Evolutionary conservation across 2,888 invertebrate genomes (phyloP), one percentile per base, ranked within the genome.

Genomic region (Drosophila mimetica): DNA sequence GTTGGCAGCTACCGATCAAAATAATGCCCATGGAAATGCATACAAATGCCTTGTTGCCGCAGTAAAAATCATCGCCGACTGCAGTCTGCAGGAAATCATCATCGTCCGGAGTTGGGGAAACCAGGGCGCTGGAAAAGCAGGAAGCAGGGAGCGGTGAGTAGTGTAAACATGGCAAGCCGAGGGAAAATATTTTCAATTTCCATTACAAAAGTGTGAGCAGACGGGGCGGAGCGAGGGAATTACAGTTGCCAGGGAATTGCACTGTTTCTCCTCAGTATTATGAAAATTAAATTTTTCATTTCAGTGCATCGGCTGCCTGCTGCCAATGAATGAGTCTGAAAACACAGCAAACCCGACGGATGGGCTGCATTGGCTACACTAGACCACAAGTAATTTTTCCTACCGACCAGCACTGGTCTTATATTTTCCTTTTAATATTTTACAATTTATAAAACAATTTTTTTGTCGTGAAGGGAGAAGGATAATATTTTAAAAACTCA

Each of bases 281-380:
- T 84, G 86, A 84, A 84, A 84, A 84, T 84, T 84, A 79, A 86
- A 84, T 86, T 84, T 86, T 86, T 85, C 86, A 86, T 86, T 82
- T 86, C 78, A 79, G 64, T 84, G 85, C 82, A 76, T 78, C 67
- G 61, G 55, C n/a, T 36, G 37, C 36, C 14, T 64, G 44, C 54
- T 53, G 48, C 32, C 71, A 75, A 74, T 80, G 84, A 80, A 77
- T 78, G 58, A 52, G 59, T 58, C 60, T 59, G 73, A 75, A 50
- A 72, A 86, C 74, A 80, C 69, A 77, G 71, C 75, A 53, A 4
- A 67, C 66, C 75, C 22, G 20, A 16, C n/a, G 30, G 8, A 39
- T 16, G 63, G 11, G 9, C 1, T 37, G 16, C 9, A 16, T 30
- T 8, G 22, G 13, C 11, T 11, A 57, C 55, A 57, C 55, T 54